Evolutionary conservation across 1,140 invertebrate species (phyloP).

Genomic region (Cecropterus lyciades): DNA sequence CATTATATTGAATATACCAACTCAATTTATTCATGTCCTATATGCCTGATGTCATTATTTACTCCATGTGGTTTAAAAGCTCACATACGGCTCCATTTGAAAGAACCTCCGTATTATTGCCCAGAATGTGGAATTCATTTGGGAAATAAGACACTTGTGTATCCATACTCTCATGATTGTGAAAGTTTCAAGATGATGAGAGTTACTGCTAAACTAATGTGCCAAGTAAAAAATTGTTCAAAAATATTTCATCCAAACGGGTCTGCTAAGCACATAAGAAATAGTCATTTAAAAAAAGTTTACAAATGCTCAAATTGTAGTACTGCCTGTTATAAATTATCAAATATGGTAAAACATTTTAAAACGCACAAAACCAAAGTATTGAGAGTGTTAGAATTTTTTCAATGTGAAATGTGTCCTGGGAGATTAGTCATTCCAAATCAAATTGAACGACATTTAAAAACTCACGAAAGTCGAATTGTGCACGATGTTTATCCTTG

Average conservation of each 20-base stretch:
- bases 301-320: constrained; percentile 75
- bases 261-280: constrained; percentile 72
- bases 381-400: constrained; percentile 43
- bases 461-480: constrained; percentile 47
- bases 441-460: constrained; percentile 62
- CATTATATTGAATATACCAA: constrained; percentile 66
- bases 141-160: constrained; percentile 47
- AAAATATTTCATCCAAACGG: constrained; percentile 71
- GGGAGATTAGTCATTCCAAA: constrained; percentile 56
- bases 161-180: constrained; percentile 79
- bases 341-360: constrained; percentile 60
- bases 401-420: constrained; percentile 69
- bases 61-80: constrained; percentile 76
- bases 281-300: constrained; percentile 71
- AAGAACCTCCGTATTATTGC: constrained; percentile 76
- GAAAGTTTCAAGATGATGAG: constrained; percentile 82
- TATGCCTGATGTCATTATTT: constrained; percentile 79
- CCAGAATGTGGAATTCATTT: constrained; percentile 83
- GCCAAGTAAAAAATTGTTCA: constrained; percentile 67
- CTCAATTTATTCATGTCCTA: constrained; percentile 56
- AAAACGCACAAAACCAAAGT: constrained; percentile 28
- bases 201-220: constrained; percentile 72
- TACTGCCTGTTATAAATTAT: constrained; percentile 60
- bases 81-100: constrained; percentile 79
- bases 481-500: constrained; percentile 58